Conservation (phyloP, 2,888 invertebrate species). For the Tetragonula carbonaria region DNA sequence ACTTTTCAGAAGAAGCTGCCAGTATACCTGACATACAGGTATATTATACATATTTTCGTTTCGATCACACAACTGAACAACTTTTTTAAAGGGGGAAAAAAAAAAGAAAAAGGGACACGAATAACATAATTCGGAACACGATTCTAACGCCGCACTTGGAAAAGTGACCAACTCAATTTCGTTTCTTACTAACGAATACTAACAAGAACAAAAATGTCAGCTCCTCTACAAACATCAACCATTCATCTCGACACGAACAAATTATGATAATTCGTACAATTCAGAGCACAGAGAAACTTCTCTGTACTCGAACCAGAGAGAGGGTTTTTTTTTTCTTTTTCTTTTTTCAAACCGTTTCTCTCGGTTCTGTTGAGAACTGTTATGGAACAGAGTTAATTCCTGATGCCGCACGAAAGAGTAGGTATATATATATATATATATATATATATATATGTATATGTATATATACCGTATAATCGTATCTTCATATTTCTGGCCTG, state of each 20-base stretch:
- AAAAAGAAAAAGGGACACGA: conserved; percentile 14
- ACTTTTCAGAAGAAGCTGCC: conserved; percentile 95
- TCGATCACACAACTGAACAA: conserved; percentile 30
- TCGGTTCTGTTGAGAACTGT: conserved; percentile 62
- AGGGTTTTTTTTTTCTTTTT: too few species aligned
- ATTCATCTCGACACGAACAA: conserved; percentile 8
- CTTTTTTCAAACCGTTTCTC: background rate
- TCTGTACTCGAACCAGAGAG: background rate
- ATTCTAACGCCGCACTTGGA: conserved; percentile 21
- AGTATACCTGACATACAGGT: conserved; percentile 95
- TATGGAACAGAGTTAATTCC: conserved; percentile 80
- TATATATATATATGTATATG: too few species aligned
- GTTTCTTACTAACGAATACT: conserved; percentile 13
- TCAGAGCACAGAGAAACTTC: background rate
- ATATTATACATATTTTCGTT: conserved; percentile 77
- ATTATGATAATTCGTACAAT: conserved; percentile 14
- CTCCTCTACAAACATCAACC: conserved; percentile 2
- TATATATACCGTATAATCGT: conserved; percentile 28
- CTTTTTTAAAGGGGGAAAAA: too few species aligned
- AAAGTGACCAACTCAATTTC: conserved; percentile 25
- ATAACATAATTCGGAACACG: conserved; percentile 46
- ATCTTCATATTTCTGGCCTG: conserved; percentile 30
- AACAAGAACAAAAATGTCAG: conserved; percentile 4
- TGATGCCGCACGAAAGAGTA: conserved; percentile 74
- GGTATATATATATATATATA: conserved; percentile 50